Base-by-base conservation (phyloP, 35 echinoderm and acorn worm species). In the Lytechinus variegatus region DNA sequence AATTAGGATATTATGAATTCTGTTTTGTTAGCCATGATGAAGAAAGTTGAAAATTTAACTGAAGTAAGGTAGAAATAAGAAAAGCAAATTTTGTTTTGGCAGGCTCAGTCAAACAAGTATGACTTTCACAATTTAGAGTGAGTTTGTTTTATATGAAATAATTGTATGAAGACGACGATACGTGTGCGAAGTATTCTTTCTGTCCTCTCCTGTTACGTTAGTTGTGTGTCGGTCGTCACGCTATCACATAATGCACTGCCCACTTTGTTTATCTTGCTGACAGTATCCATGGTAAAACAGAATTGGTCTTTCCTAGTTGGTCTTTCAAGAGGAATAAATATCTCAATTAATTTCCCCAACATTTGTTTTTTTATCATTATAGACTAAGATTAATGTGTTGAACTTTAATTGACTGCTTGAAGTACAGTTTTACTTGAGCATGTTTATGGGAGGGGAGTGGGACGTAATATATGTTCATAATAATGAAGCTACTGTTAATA, bases 81-180 rank as follows among this genome's bases (percentile, higher is more conserved):
- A 4, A 24, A 79, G 19, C 19, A 79, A 79, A n/a, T 79, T 79
- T 9, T 16, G 66, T 24, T 7, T 24, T n/a, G 66, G 66, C 66
- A n/a, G 56, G 56, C n/a, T 5, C n/a, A 58, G 56, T 24, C 16
- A 79, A 16, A 19, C 66, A 79, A 24, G 21, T 79, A 79, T 79
- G 66, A 79, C 66, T 79, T 79, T 79, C 66, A 79, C 66, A 79
- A 79, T 79, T 71, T 24, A 79, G 66, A 79, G 66, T 79, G 66
- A 79, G 66, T 79, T 79, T 79, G 66, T 79, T 79, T 79, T 79
- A 79, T 58, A 79, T 24, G 19, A 79, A 60, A 16, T 16, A 79
- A 79, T 79, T 24, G 66, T 79, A 79, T 79, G 66, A 79, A 27
- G 66, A 79, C 19, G 66, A 7, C 1, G 66, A 79, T 16, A 79